phyloP scores from a whole-genome alignment of 2,797 vertebrate species.

The Muscicapa striata region DNA sequence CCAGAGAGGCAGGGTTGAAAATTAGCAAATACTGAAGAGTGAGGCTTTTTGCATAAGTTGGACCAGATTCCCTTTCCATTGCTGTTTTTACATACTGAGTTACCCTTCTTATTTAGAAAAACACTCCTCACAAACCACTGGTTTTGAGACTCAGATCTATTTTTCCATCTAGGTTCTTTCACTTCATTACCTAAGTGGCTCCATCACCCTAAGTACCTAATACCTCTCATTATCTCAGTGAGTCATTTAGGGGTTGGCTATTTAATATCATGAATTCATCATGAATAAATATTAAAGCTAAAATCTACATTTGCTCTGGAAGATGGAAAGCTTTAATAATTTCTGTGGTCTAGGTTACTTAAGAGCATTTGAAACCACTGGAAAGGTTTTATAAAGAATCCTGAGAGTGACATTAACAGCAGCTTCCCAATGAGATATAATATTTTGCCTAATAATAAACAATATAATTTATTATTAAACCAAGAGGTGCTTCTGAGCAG shows the following conservation, averaged over 20 bases:
- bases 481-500: not conserved
- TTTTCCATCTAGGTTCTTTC: slow-evolving; percentile 36
- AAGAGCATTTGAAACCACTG: not conserved
- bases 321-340: slow-evolving; percentile 28
- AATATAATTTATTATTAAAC: not conserved
- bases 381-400: not conserved
- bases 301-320: slow-evolving; percentile 34
- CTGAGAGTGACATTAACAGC: not conserved
- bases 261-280: slow-evolving; percentile 52
- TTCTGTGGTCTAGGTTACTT: slow-evolving; percentile 14
- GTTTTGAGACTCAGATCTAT: slow-evolving; percentile 30
- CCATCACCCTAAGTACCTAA: slow-evolving; percentile 48
- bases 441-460: not conserved
- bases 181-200: slow-evolving; percentile 51
- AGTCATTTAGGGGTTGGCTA: slow-evolving; percentile 2
- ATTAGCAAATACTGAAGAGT: slow-evolving; percentile 52
- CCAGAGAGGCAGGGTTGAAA: slow-evolving; percentile 17
- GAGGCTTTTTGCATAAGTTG: slow-evolving; percentile 59
- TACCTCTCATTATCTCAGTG: slow-evolving; percentile 49
- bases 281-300: slow-evolving; percentile 50
- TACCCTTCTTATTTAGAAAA: slow-evolving; percentile 52
- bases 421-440: not conserved
- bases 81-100: slow-evolving; percentile 52
- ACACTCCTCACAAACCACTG: slow-evolving; percentile 26
- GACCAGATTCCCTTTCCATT: slow-evolving; percentile 55